Evolutionary conservation across 2,113 vertebrate genomes (phyloP).

Genomic region (Oreochromis tanganicae): DNA sequence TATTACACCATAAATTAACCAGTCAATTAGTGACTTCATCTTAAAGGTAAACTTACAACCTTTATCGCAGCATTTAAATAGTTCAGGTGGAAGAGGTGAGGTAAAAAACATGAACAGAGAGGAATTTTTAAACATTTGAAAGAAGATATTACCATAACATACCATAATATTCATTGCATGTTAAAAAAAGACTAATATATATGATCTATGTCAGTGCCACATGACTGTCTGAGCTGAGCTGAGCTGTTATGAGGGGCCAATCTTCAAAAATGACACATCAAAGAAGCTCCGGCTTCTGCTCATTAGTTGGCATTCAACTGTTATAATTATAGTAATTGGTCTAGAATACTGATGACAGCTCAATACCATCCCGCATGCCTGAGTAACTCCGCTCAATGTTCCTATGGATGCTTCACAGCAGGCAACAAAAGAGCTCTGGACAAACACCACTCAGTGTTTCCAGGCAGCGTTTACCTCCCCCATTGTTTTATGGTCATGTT

Average conservation of each 20-base stretch:
- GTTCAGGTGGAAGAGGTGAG: neutral
- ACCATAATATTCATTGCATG: neutral
- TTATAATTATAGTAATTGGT: conserved; percentile 47
- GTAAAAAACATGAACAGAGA: neutral
- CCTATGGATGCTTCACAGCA: neutral
- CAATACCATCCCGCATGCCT: conserved; percentile 2
- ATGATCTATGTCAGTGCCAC: neutral
- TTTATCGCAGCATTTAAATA: neutral
- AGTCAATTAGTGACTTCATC: neutral
- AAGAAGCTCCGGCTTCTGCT: neutral
- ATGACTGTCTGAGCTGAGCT: neutral
- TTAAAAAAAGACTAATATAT: neutral
- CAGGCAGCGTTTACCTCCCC: neutral
- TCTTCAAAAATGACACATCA: neutral
- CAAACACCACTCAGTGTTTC: neutral
- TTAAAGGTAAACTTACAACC: neutral
- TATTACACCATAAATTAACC: neutral
- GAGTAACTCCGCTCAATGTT: conserved; percentile 36
- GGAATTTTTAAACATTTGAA: neutral
- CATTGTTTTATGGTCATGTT: conserved; percentile 33
- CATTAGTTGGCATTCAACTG: conserved; percentile 3
- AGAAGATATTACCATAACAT: neutral
- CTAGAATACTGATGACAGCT: conserved; percentile 22
- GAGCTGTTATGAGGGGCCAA: neutral
- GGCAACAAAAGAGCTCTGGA: conserved; percentile 17